These are phyloP conservation scores for Ostrea denselamellosa DNA, from an alignment of 1,140 invertebrate genomes.

Conservation along the genomic window DNA sequence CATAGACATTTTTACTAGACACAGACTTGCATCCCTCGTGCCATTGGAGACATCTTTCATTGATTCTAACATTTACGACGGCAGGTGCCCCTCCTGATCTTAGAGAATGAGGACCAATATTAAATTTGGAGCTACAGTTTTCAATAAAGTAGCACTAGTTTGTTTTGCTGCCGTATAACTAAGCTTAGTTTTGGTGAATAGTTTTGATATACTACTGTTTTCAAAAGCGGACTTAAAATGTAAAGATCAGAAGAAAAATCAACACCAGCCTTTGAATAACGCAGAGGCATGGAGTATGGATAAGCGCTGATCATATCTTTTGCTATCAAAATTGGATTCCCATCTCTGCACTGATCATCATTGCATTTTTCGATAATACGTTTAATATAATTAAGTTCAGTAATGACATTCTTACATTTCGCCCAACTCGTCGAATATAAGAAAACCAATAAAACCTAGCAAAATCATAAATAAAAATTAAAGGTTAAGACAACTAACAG, in stretches of 20 bases:
- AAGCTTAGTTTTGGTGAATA: constrained; percentile 54
- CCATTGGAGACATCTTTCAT: constrained; percentile 34
- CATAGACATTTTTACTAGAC: constrained; percentile 45
- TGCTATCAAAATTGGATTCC: constrained; percentile 53
- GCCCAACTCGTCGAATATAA: constrained; percentile 52
- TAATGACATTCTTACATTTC: constrained; percentile 46
- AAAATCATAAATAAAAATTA: constrained; percentile 43
- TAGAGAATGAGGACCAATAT: constrained; percentile 46
- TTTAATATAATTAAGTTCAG: no score
- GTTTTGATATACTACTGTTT: constrained; percentile 35
- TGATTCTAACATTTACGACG: background rate
- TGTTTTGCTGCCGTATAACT: constrained; percentile 52
- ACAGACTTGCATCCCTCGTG: constrained; percentile 41
- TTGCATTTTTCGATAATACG: constrained; percentile 55
- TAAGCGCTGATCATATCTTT: constrained; percentile 54
- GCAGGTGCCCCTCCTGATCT: constrained; percentile 41
- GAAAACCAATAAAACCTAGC: constrained; percentile 41
- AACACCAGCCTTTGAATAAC: constrained; percentile 47
- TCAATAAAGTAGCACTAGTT: background rate
- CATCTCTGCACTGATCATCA: constrained; percentile 57
- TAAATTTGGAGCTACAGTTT: background rate
- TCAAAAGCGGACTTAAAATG: constrained; percentile 54
- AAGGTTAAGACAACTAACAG: constrained; percentile 10
- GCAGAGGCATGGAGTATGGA: constrained; percentile 52
- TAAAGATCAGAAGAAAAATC: constrained; percentile 1